These are phyloP conservation scores for Oncorhynchus gorbuscha DNA, from an alignment of 2,113 vertebrate genomes.

Conservation along the genomic window DNA sequence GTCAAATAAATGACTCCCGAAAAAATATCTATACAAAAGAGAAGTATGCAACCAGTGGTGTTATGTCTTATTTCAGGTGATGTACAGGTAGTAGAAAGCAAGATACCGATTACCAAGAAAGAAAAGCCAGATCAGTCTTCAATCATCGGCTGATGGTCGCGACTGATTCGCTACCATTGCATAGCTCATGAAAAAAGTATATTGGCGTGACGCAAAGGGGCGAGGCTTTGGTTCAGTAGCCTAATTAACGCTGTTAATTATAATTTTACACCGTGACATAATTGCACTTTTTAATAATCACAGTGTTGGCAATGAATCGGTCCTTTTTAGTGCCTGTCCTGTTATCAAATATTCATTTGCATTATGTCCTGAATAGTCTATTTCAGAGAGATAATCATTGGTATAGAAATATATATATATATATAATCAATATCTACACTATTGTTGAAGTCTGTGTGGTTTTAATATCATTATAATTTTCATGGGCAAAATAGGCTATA, in stretches of 20 bases:
- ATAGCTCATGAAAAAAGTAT: constrained; percentile 20
- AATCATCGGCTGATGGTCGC: background rate
- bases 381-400: background rate
- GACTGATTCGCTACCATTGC: background rate
- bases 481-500: background rate
- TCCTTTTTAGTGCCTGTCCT: no score
- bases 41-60: background rate
- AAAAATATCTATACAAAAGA: background rate
- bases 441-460: background rate
- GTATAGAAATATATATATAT: background rate
- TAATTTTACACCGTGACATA: background rate
- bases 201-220: constrained; percentile 13
- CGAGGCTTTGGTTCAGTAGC: background rate
- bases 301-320: no score
- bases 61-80: background rate
- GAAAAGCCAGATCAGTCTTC: background rate
- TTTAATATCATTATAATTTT: background rate
- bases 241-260: background rate
- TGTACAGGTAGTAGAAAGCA: background rate
- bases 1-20: background rate
- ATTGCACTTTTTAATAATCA: background rate
- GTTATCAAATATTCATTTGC: background rate
- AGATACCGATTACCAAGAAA: background rate
- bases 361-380: background rate
- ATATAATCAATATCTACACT: background rate